Percentiles rank a stretch among this genome's conserved stretches.
These are phyloP conservation scores for Tinamus major DNA, from an alignment of 2,797 vertebrate species.

Conservation along the genomic window DNA sequence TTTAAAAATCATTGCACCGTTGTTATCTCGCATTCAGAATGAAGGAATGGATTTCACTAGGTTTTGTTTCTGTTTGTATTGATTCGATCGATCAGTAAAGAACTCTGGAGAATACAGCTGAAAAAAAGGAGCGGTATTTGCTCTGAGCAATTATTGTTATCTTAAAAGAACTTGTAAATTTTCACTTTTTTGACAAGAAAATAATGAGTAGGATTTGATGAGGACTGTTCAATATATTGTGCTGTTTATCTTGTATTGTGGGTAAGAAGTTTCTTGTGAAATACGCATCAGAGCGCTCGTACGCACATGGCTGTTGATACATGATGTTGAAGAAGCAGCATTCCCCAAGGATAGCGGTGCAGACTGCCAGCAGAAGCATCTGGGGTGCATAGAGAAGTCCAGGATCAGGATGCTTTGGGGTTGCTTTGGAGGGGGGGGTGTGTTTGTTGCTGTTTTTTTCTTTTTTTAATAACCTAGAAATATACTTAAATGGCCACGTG, in stretches of 20 bases:
- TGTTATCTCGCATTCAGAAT: neutral
- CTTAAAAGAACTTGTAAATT: neutral
- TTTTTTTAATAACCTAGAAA: neutral
- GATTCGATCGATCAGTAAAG: neutral
- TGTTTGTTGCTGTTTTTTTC: neutral
- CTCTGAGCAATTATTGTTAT: neutral
- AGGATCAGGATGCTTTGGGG: neutral
- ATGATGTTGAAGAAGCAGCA: neutral
- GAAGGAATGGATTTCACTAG: neutral
- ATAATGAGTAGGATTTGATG: neutral
- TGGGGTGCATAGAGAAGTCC: neutral
- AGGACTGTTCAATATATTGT: neutral
- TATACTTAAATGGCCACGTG: neutral
- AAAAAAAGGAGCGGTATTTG: neutral
- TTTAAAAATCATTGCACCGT: neutral
- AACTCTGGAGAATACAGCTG: conserved; percentile 22
- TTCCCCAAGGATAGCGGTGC: neutral
- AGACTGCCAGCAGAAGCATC: neutral
- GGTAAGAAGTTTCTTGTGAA: neutral
- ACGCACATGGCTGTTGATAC: neutral
- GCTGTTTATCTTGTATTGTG: neutral
- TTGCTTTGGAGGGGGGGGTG: neutral
- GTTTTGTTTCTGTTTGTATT: neutral
- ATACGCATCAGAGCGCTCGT: neutral
- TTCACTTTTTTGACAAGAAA: neutral